Percentiles rank a stretch among this genome's conserved stretches.
Evolutionary conservation across 2,888 invertebrate species (phyloP).

Genomic region (Metallyticus violacea): DNA sequence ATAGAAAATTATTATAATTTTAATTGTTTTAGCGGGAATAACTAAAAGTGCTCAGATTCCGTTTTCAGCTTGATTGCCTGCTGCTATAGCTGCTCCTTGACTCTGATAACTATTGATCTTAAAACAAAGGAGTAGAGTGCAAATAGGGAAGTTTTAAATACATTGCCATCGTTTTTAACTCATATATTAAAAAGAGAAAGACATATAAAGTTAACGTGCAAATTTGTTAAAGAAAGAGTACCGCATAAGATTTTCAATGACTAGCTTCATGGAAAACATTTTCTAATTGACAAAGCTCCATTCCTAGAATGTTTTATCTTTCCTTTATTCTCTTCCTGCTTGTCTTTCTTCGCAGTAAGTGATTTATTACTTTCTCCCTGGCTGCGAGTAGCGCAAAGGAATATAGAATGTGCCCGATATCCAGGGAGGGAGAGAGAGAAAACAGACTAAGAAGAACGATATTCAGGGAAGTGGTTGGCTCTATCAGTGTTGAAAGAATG

Average conservation of each 20-base stretch:
- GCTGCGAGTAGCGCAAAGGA: neutral
- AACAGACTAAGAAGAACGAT: neutral
- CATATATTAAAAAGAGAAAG: too few species aligned
- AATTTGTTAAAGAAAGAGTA: too few species aligned
- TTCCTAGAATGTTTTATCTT: neutral
- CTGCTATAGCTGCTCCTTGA: too few species aligned
- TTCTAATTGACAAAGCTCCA: neutral
- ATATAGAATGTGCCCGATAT: neutral
- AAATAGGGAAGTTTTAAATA: too few species aligned
- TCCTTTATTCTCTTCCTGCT: neutral
- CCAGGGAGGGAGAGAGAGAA: neutral
- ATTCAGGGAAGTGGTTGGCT: neutral
- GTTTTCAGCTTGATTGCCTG: too few species aligned
- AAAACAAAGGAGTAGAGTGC: too few species aligned
- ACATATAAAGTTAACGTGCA: too few species aligned
- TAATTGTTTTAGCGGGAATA: too few species aligned
- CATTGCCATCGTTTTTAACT: too few species aligned
- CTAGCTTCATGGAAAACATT: neutral
- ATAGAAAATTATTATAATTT: too few species aligned
- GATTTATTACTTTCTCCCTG: constrained; percentile 14
- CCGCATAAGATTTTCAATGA: neutral
- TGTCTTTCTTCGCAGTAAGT: constrained; percentile 1
- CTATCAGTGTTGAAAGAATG: neutral
- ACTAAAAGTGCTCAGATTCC: too few species aligned
- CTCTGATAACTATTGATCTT: too few species aligned